A percentile compares a stretch with the other conserved stretches of the same genome.
phyloP scores from a whole-genome alignment of 64 coral and sea anemone species.

The Acropora yongei region DNA sequence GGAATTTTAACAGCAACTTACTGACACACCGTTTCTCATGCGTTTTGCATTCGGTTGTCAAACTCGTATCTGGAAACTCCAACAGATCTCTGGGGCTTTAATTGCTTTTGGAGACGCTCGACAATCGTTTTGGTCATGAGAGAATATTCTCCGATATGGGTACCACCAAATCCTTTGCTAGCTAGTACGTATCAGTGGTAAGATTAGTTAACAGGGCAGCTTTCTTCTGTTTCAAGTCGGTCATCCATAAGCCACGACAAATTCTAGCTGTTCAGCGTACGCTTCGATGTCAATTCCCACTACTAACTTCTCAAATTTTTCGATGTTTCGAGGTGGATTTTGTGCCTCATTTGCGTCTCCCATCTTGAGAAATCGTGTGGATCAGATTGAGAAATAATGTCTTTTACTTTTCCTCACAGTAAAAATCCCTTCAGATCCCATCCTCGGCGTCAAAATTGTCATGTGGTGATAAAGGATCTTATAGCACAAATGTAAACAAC shows the following conservation, averaged over 20 bases:
- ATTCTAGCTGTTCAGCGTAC: neutral
- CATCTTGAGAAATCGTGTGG: conserved; percentile 18
- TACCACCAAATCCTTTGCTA: no score
- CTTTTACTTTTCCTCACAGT: neutral
- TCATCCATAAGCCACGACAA: conserved; percentile 47
- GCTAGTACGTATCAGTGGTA: conserved; percentile 26
- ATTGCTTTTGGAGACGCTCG: conserved; percentile 20
- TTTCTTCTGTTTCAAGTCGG: neutral
- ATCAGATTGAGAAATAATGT: neutral
- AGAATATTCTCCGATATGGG: neutral
- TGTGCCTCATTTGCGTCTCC: neutral
- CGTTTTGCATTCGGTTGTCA: conserved; percentile 13
- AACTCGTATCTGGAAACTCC: conserved; percentile 73
- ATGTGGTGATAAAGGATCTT: neutral
- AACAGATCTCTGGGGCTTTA: conserved; percentile 68
- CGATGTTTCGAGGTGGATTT: no score
- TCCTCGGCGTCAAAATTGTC: conserved; percentile 60
- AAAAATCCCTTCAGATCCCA: conserved; percentile 30
- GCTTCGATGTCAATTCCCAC: conserved; percentile 13
- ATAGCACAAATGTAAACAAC: neutral
- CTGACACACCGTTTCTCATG: conserved; percentile 58
- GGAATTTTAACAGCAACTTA: conserved; percentile 53
- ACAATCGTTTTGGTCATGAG: conserved; percentile 41
- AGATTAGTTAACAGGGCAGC: conserved; percentile 48
- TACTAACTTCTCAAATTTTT: no score